Evolutionary conservation across 2,888 invertebrate species (phyloP).

Genomic region (Torymus aiolomorphi): DNA sequence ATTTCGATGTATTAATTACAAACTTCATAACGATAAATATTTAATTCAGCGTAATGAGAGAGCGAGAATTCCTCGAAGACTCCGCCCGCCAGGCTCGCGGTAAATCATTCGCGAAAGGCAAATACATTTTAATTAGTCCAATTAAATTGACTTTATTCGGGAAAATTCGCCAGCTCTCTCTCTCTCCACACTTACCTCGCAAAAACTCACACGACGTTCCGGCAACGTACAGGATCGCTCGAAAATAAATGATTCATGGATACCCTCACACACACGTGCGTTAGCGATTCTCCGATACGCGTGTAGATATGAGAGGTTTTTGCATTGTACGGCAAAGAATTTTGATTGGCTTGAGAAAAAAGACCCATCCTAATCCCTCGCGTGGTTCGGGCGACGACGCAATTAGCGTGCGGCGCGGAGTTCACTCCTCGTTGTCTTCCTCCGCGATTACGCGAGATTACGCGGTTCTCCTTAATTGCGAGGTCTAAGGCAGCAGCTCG

Average conservation of each 20-base stretch:
- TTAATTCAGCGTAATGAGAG: constrained; percentile 42
- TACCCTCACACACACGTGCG: not conserved
- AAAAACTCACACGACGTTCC: not conserved
- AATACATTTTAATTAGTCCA: constrained; percentile 48
- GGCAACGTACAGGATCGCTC: not conserved
- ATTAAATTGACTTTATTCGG: constrained; percentile 39
- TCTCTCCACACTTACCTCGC: constrained; percentile 5
- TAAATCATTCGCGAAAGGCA: constrained; percentile 37
- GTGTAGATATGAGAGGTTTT: constrained; percentile 36
- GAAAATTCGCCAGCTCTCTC: constrained; percentile 28
- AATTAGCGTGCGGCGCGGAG: constrained; percentile 52
- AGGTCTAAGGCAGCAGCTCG: not conserved
- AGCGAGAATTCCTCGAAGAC: constrained; percentile 11
- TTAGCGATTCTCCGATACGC: not conserved
- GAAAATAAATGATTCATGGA: constrained; percentile 29
- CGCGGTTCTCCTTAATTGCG: constrained; percentile 41
- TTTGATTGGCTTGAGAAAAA: constrained; percentile 65
- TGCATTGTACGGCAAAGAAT: constrained; percentile 58
- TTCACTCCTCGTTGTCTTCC: too few relatives aligned
- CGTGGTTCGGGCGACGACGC: constrained; percentile 53
- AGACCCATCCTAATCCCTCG: constrained; percentile 53
- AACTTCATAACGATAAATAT: constrained; percentile 39
- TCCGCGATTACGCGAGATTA: constrained; percentile 40
- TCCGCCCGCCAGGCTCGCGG: not conserved
- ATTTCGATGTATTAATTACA: constrained; percentile 29